These are phyloP conservation scores for Etheostoma nigrum DNA, from an alignment of 2,797 vertebrate genomes.

Conservation along the genomic window DNA sequence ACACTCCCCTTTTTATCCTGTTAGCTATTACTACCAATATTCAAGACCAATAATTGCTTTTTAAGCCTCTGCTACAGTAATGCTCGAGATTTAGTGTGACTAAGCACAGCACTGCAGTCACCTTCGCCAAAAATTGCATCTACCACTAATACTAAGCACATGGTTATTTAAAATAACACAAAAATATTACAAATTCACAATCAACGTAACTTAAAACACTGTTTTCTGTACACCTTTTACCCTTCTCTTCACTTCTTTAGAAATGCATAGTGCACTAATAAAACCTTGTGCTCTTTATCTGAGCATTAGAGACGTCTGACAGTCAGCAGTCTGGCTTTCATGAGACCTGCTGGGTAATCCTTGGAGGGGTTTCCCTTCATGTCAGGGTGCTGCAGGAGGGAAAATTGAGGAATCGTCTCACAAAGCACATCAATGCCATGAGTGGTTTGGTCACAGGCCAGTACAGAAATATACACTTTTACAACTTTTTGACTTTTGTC, in stretches of 20 bases:
- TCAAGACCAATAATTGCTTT: constrained; percentile 21
- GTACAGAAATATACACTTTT: constrained; percentile 7
- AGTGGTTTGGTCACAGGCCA: neutral
- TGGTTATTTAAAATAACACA: neutral
- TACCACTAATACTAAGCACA: neutral
- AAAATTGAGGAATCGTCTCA: constrained; percentile 7
- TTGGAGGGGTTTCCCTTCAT: constrained; percentile 33
- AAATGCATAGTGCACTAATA: constrained; percentile 17
- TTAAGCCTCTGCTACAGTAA: constrained; percentile 38
- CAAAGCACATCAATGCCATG: neutral
- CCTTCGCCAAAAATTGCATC: constrained; percentile 19
- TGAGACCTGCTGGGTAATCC: constrained; percentile 49
- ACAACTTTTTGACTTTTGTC: neutral
- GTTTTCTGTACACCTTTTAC: neutral
- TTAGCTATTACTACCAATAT: constrained; percentile 15
- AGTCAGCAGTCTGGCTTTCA: constrained; percentile 45
- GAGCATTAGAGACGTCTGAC: neutral
- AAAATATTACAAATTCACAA: neutral
- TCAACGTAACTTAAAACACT: neutral
- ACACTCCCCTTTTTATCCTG: neutral
- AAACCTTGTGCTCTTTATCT: constrained; percentile 9
- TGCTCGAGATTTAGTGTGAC: constrained; percentile 34
- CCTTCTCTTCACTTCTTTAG: neutral
- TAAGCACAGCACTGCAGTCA: constrained; percentile 7
- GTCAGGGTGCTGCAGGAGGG: constrained; percentile 11